Evolutionary conservation across 2,797 vertebrate genomes (phyloP).

Genomic region (Myotis daubentonii): DNA sequence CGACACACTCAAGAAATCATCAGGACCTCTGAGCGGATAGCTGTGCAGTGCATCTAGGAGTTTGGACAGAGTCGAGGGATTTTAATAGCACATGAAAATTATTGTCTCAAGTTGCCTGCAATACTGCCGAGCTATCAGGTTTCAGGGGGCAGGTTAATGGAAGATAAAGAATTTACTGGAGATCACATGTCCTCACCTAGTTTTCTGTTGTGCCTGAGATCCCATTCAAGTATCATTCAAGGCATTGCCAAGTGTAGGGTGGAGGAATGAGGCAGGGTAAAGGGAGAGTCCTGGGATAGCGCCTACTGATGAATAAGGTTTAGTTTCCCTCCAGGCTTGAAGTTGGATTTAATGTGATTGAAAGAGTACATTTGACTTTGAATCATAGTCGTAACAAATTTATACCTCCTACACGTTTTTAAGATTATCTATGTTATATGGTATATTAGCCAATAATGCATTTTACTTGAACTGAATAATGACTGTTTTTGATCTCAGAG

Average conservation of each 20-base stretch:
- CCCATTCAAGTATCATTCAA: neutral
- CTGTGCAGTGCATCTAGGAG: neutral
- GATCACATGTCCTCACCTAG: neutral
- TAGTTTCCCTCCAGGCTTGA: constrained; percentile 2
- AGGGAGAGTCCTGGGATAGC: neutral
- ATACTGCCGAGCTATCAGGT: neutral
- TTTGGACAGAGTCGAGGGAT: neutral
- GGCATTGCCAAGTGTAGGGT: neutral
- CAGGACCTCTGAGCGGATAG: neutral
- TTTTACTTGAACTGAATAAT: constrained; percentile 60
- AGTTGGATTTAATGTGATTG: neutral
- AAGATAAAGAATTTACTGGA: neutral
- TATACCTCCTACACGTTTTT: neutral
- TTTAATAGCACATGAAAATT: neutral
- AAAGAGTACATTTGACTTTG: constrained; percentile 19
- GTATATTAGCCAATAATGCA: constrained; percentile 45
- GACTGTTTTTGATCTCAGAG: constrained; percentile 46
- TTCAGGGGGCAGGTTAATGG: neutral
- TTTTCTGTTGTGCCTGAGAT: neutral
- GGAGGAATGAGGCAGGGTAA: neutral
- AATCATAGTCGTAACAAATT: constrained; percentile 25
- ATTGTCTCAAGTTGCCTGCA: neutral
- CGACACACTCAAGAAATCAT: neutral
- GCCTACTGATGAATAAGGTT: neutral
- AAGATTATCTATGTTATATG: neutral